Evolutionary conservation across 2,888 invertebrate species (phyloP).

Genomic region (Netelia melanura): DNA sequence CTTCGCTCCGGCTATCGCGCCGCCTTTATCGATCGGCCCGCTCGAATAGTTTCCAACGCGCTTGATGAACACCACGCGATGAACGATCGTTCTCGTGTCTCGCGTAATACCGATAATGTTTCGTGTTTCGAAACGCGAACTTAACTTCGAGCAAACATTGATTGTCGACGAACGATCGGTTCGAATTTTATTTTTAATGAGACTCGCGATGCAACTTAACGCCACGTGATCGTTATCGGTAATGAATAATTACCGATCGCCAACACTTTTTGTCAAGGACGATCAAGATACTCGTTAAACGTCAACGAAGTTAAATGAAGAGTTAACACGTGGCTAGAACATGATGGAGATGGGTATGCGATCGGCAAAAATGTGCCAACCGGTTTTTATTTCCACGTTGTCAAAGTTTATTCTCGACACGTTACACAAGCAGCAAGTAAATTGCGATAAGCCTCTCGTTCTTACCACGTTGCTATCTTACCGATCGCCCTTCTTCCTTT

Average conservation of each 20-base stretch:
- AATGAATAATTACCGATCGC: not conserved
- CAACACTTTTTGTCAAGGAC: not conserved
- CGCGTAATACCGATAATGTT: not conserved
- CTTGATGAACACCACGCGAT: conserved; percentile 37
- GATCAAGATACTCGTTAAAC: conserved; percentile 27
- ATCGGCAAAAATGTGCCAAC: conserved; percentile 8
- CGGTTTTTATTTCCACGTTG: conserved; percentile 28
- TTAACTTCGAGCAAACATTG: too few species aligned
- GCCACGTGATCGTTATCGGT: not conserved
- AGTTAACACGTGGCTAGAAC: conserved; percentile 32
- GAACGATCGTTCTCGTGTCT: conserved; percentile 7
- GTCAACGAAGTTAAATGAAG: conserved; percentile 17
- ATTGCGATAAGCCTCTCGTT: conserved; percentile 14
- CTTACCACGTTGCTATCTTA: conserved; percentile 6
- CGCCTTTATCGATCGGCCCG: conserved; percentile 41
- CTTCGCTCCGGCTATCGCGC: conserved; percentile 24
- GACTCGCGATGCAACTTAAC: not conserved
- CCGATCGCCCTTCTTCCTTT: conserved; percentile 33
- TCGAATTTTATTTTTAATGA: too few species aligned
- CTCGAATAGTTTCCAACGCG: conserved; percentile 34
- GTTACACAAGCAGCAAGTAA: not conserved
- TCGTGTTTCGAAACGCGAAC: not conserved
- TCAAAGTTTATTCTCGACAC: conserved; percentile 23
- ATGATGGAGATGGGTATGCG: conserved; percentile 17
- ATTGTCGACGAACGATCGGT: too few species aligned